These are phyloP conservation scores for Mantis religiosa DNA, from an alignment of 2,888 invertebrate genomes.

Conservation along the genomic window DNA sequence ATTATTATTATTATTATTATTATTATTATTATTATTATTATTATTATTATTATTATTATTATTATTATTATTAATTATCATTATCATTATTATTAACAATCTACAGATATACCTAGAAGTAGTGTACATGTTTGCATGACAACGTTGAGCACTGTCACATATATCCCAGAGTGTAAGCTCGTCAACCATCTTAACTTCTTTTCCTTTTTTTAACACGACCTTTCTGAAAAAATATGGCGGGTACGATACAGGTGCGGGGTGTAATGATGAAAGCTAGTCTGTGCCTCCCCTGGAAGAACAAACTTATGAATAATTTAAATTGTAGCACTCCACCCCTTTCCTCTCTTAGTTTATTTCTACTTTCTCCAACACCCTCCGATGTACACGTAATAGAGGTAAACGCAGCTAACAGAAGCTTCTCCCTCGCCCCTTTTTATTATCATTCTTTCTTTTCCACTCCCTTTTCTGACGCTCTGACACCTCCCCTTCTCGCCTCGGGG, in stretches of 20 bases:
- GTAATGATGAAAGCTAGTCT: neutral
- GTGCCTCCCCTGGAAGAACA: neutral
- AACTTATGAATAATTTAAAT: constrained; percentile 29
- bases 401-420: constrained; percentile 20
- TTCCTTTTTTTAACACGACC: neutral
- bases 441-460: constrained; percentile 8
- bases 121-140: neutral
- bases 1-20: too few species aligned
- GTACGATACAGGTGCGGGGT: neutral
- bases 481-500: constrained; percentile 27
- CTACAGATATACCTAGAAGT: too few species aligned
- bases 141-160: neutral
- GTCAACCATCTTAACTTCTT: neutral
- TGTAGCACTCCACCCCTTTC: neutral
- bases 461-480: constrained; percentile 2
- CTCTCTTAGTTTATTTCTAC: neutral
- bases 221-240: neutral
- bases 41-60: too few species aligned
- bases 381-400: constrained; percentile 23
- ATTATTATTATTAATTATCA: neutral
- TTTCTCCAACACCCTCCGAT: neutral
- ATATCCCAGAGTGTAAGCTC: neutral
- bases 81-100: too few species aligned
- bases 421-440: neutral
- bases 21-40: too few species aligned